A percentile compares a stretch with the other conserved stretches of the same genome.
phyloP scores from a whole-genome alignment of 2,797 vertebrate genomes.

The Synaphobranchus kaupii region DNA sequence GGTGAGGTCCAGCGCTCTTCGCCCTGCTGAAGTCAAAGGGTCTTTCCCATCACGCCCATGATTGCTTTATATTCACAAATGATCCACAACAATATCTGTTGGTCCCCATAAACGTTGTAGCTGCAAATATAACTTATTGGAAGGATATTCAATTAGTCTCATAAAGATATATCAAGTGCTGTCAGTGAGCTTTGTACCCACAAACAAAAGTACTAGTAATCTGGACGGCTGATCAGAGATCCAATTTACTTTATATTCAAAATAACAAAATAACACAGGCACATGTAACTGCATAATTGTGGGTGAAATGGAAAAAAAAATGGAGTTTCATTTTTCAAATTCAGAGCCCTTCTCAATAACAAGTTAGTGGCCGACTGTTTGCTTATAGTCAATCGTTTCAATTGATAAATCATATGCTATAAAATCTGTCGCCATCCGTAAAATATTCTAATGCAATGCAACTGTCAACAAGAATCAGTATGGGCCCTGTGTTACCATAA shows the following conservation, averaged over 20 bases:
- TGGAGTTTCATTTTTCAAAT: background rate
- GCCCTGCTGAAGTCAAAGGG: background rate
- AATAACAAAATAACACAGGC: background rate
- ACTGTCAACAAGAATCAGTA: background rate
- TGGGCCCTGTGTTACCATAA: background rate
- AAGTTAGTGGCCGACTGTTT: background rate
- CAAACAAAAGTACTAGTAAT: background rate
- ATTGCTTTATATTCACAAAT: background rate
- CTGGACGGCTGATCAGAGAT: background rate
- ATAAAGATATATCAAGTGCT: background rate
- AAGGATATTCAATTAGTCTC: background rate
- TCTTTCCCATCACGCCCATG: background rate
- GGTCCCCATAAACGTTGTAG: background rate
- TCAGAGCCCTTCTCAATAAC: background rate
- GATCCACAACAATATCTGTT: background rate
- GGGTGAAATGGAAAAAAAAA: background rate
- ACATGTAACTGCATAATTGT: background rate
- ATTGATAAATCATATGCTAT: background rate
- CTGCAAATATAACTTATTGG: background rate
- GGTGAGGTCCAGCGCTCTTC: background rate
- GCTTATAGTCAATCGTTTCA: background rate
- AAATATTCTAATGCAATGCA: background rate
- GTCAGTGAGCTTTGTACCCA: background rate
- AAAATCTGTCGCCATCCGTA: background rate
- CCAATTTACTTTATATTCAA: background rate